Evolutionary conservation across 2,113 vertebrate species (phyloP).

Genomic region (Mesoclemmys tuberculata): DNA sequence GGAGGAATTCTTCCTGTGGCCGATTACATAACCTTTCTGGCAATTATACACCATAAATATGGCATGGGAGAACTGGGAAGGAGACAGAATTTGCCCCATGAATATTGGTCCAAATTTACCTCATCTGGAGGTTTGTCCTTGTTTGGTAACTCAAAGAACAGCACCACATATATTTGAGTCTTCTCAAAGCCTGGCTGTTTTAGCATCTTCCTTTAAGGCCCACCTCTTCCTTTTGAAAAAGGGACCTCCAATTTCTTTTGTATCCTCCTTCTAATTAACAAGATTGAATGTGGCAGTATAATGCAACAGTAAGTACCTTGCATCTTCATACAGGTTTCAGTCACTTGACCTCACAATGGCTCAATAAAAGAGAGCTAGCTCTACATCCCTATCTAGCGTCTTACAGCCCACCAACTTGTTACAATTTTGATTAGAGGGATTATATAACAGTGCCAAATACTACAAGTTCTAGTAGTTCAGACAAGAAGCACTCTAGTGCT

Average conservation of each 20-base stretch:
- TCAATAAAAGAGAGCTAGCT: background rate
- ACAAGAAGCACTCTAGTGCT: background rate
- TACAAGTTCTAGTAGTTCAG: background rate
- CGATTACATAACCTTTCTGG: background rate
- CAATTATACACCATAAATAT: rapidly evolving
- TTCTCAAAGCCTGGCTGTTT: background rate
- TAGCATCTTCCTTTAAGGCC: background rate
- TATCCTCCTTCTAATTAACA: background rate
- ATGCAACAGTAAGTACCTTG: background rate
- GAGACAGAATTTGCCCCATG: background rate
- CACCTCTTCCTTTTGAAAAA: background rate
- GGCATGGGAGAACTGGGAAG: rapidly evolving
- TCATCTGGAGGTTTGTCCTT: background rate
- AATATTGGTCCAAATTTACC: background rate
- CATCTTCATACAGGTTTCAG: background rate
- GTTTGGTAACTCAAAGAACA: background rate
- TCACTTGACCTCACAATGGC: background rate
- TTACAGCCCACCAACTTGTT: background rate
- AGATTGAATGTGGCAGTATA: background rate
- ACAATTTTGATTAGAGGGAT: background rate
- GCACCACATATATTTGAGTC: background rate
- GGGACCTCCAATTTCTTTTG: background rate
- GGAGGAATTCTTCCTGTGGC: background rate
- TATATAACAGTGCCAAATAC: background rate
- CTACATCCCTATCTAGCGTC: background rate